Evolutionary conservation across 2,113 vertebrate species (phyloP).

Genomic region (Nothocercus julius): DNA sequence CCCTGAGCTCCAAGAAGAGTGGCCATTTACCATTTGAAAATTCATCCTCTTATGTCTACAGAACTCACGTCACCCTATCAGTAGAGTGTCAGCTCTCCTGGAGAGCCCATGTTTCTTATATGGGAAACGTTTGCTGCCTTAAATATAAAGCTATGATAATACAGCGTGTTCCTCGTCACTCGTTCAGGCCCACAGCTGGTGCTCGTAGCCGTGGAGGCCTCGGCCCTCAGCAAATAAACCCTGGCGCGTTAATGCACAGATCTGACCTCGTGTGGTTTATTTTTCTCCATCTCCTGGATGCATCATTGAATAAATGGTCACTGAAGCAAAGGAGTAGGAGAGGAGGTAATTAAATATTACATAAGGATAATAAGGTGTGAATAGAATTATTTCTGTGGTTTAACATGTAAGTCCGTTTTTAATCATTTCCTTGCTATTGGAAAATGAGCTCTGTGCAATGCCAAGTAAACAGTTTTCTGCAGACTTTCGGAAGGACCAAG

Average conservation of each 20-base stretch:
- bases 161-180: background rate
- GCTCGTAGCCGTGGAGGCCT: background rate
- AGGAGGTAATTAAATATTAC: constrained; percentile 52
- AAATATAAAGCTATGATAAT: background rate
- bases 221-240: constrained; percentile 37
- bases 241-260: background rate
- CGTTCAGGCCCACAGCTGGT: background rate
- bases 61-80: background rate
- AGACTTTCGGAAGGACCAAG: constrained; percentile 49
- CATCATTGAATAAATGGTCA: constrained; percentile 42
- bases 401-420: background rate
- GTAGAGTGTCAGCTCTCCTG: background rate
- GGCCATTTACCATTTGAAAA: background rate
- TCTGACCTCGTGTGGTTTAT: constrained; percentile 18
- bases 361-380: constrained; percentile 33
- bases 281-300: constrained; percentile 11
- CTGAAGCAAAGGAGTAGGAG: constrained; percentile 21
- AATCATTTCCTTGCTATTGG: constrained; percentile 20
- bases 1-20: background rate
- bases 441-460: constrained; percentile 12
- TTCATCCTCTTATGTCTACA: background rate
- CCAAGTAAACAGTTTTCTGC: constrained; percentile 50
- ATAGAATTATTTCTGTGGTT: background rate
- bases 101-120: background rate
- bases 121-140: background rate